Evolutionary conservation across 1,140 invertebrate genomes (phyloP), one percentile per base, ranked within the genome.

Genomic region (Trinorchestia longiramus): DNA sequence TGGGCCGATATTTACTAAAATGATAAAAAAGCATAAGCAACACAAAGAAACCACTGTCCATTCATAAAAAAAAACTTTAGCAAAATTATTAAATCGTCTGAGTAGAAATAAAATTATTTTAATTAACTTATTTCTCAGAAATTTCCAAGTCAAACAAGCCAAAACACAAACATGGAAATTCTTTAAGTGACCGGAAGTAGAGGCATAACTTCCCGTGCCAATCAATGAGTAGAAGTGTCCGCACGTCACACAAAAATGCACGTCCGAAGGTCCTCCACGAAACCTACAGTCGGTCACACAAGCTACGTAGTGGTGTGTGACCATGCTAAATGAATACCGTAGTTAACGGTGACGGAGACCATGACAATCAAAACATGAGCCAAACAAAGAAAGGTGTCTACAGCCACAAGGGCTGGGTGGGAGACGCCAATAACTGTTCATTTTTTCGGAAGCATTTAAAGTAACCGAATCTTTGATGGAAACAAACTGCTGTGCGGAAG

Each of bases 391-490:
- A 77, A 23, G 62, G 62, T 77, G 28, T 77, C 62, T 36, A 23
- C 11, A 1, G 62, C 62, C 62, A 23, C 62, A 11, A 77, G 11
- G 62, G 1, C 62, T 77, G 15, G 62, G 15, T 3, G 62, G 36
- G 62, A 15, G 62, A 11, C 15, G 8, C 11, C 62, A 28, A 77
- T 77, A 77, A 77, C 62, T 77, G 62, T 77, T 77, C 62, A 77
- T 77, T 90, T 90, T 90, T 90, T 90, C 43, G n/a, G 88, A 90
- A 90, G 88, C 41, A 42, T 42, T 43, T 90, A 90, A 90, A 42
- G 88, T 43, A 90, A 90, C 43, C n/a, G 88, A 41, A 90, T 90
- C 88, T 41, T 90, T 42, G 88, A 90, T 90, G 88, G 88, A 90
- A 90, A 90, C 43, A 90, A 90, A 90, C 41, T 3, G 88, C 43